Evolutionary conservation across 2,888 invertebrate species (phyloP).

Genomic region (Agriopis leucophaearia): DNA sequence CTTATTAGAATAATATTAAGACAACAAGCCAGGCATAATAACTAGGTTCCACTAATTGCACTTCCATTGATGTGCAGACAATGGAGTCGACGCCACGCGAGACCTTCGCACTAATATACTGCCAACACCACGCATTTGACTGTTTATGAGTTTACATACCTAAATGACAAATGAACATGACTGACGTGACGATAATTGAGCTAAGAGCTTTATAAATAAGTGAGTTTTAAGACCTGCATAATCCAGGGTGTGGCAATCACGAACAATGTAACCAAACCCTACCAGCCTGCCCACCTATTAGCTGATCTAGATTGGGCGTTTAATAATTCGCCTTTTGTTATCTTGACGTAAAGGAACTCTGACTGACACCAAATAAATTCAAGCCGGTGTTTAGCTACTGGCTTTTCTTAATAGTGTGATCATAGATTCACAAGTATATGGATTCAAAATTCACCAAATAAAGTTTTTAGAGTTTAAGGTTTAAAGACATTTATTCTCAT

Average conservation of each 20-base stretch:
- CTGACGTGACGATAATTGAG: constrained; percentile 52
- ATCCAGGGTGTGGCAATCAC: constrained; percentile 80
- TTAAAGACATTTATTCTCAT: too few relatives aligned
- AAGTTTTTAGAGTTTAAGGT: too few relatives aligned
- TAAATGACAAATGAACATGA: constrained; percentile 76
- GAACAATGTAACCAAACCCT: constrained; percentile 59
- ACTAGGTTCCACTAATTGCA: constrained; percentile 63
- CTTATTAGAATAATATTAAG: constrained; percentile 56
- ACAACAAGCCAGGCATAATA: constrained; percentile 59
- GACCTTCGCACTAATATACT: constrained; percentile 64
- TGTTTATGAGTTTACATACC: constrained; percentile 72
- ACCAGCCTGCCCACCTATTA: constrained; percentile 50
- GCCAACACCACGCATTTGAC: constrained; percentile 64
- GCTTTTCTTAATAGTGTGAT: constrained; percentile 44
- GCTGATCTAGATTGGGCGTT: constrained; percentile 63
- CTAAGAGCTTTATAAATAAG: constrained; percentile 64
- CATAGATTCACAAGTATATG: neutral
- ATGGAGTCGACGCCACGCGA: constrained; percentile 64
- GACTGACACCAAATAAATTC: constrained; percentile 54
- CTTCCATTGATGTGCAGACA: constrained; percentile 63
- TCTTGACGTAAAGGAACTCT: constrained; percentile 57
- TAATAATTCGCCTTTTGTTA: constrained; percentile 68
- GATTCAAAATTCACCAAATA: too few relatives aligned
- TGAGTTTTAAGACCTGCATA: constrained; percentile 70
- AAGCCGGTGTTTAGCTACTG: constrained; percentile 50